These are phyloP conservation scores for Mythimna albipuncta DNA, from an alignment of 2,888 invertebrate genomes.

Conservation along the genomic window DNA sequence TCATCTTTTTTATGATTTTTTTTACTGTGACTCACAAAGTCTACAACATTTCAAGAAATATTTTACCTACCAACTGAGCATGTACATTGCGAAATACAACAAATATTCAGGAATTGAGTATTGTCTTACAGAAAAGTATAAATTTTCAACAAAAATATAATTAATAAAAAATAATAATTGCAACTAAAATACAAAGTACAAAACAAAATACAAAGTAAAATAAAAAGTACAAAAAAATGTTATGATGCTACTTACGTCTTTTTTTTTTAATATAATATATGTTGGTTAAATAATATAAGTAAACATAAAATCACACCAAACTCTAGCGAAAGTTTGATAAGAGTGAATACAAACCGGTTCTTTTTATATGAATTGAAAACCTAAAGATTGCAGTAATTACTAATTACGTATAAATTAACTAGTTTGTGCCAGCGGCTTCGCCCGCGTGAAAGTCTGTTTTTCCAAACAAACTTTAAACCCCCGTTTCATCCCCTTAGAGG, in stretches of 20 bases:
- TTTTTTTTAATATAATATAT: too few relatives aligned
- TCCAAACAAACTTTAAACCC: too few relatives aligned
- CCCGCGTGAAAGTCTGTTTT: too few relatives aligned
- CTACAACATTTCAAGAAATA: too few relatives aligned
- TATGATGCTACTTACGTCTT: neutral
- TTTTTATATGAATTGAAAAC: slow-evolving; percentile 4
- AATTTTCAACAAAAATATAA: neutral
- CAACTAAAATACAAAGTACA: neutral
- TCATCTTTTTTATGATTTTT: too few relatives aligned
- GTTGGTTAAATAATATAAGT: neutral
- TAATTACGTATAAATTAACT: too few relatives aligned
- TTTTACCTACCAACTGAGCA: too few relatives aligned
- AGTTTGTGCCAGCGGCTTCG: too few relatives aligned
- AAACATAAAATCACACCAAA: neutral
- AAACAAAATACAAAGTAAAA: neutral
- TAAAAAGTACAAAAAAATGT: neutral
- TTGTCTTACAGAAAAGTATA: neutral
- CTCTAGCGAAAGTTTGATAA: neutral
- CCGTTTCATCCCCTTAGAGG: too few relatives aligned
- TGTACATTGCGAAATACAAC: too few relatives aligned
- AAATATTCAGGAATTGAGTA: too few relatives aligned
- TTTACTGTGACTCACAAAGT: too few relatives aligned
- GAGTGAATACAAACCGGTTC: neutral
- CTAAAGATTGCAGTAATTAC: neutral
- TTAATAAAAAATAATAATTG: neutral